Conservation (phyloP, 1,140 invertebrate species). For the Phymastichus coffea region DNA sequence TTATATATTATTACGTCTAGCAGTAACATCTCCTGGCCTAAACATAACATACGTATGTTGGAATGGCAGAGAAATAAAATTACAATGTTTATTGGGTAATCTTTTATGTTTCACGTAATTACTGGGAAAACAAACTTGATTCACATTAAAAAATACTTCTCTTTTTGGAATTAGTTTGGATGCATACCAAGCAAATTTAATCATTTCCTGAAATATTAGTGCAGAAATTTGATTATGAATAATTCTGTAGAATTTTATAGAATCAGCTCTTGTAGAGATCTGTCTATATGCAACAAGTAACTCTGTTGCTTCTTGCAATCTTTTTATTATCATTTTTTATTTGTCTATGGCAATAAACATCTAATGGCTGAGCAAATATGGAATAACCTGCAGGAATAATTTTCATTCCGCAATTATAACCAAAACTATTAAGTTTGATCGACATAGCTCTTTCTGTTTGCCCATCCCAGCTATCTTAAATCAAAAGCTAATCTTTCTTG, state of each 20-base stretch:
- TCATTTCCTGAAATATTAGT: neutral
- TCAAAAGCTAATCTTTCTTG: neutral
- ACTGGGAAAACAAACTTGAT: slow-evolving; percentile 12
- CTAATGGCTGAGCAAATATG: neutral
- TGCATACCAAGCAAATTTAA: neutral
- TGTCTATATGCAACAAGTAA: neutral
- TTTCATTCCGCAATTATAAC: neutral
- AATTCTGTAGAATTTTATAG: neutral
- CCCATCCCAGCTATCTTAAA: slow-evolving; percentile 1
- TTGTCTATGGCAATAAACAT: slow-evolving; percentile 4
- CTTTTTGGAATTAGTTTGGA: neutral
- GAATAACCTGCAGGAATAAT: neutral
- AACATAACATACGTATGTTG: no score
- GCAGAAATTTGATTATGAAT: neutral
- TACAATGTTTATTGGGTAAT: no score
- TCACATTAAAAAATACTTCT: neutral
- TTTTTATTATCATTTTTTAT: slow-evolving; percentile 1
- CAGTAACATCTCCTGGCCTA: no score
- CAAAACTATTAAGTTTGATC: neutral
- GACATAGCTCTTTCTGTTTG: neutral
- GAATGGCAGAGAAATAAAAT: no score
- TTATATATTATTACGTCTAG: no score
- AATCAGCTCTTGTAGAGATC: neutral
- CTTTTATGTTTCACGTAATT: neutral
- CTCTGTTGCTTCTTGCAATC: neutral